Conservation (phyloP, 2,113 vertebrate genomes). For the Synchiropus splendidus region DNA sequence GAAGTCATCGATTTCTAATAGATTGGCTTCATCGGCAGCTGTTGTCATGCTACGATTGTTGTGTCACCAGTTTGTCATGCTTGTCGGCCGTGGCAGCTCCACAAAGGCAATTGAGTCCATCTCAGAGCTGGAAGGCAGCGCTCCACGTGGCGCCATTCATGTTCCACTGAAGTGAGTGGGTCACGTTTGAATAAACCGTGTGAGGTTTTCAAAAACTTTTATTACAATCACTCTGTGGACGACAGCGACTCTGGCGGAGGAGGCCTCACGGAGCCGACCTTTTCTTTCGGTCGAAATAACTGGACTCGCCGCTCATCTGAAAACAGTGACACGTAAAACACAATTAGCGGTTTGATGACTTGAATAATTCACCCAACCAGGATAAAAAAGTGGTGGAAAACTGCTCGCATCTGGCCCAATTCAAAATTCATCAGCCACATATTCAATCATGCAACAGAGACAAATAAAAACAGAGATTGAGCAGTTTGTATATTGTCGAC, state of each 20-base stretch:
- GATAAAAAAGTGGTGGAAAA: conserved; percentile 2
- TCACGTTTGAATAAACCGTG: neutral
- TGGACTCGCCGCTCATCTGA: conserved; percentile 51
- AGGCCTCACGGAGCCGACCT: conserved; percentile 22
- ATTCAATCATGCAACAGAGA: conserved; percentile 33
- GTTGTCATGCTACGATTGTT: conserved; percentile 59
- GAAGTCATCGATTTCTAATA: conserved; percentile 63
- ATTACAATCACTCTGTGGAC: conserved; percentile 42
- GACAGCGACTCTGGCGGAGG: conserved; percentile 9
- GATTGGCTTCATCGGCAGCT: conserved; percentile 63
- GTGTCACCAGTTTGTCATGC: conserved; percentile 58
- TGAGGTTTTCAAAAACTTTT: conserved; percentile 32
- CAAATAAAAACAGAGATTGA: conserved; percentile 46
- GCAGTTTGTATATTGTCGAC: conserved; percentile 53
- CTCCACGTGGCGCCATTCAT: conserved; percentile 10
- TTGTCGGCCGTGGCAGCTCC: conserved; percentile 54
- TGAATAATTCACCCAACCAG: neutral
- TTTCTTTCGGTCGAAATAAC: conserved; percentile 50
- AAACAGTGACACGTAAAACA: too few species aligned
- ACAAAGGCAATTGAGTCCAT: conserved; percentile 34
- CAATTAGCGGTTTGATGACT: too few species aligned
- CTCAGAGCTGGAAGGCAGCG: conserved; percentile 14
- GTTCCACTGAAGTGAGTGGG: conserved; percentile 11
- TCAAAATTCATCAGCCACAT: conserved; percentile 31
- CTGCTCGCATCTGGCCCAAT: conserved; percentile 4